These are phyloP conservation scores for Bubo scandiacus DNA, from an alignment of 2,113 vertebrate species.

Conservation along the genomic window DNA sequence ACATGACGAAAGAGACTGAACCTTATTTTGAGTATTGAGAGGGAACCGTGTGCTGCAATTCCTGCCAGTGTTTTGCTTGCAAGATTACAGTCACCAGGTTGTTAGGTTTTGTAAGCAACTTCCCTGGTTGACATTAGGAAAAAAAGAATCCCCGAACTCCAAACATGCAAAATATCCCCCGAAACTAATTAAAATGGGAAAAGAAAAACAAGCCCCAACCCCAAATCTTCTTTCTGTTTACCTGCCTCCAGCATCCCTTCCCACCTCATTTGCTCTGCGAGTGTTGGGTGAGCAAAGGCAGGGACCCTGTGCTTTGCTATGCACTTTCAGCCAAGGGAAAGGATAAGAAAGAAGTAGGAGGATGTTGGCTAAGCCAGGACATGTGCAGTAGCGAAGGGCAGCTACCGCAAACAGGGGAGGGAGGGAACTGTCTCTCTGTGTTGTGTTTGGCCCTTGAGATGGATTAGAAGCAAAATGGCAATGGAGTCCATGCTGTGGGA, in stretches of 20 bases:
- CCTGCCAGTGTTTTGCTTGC: background rate
- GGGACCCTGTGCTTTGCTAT: background rate
- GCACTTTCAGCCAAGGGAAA: background rate
- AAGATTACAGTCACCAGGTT: background rate
- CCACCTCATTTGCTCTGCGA: background rate
- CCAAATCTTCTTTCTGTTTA: background rate
- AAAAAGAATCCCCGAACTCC: background rate
- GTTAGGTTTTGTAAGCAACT: background rate
- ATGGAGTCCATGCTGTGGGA: background rate
- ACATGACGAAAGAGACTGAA: background rate
- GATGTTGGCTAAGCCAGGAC: accelerated
- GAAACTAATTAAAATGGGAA: background rate
- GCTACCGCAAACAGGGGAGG: background rate
- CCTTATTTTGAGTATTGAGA: background rate
- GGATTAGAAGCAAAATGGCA: background rate
- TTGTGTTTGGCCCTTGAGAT: background rate
- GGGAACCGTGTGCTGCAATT: background rate
- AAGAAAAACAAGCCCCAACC: background rate
- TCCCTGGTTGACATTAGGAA: background rate
- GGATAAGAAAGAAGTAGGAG: background rate
- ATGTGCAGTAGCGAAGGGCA: background rate
- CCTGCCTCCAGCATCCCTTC: background rate
- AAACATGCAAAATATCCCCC: background rate
- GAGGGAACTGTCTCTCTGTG: background rate
- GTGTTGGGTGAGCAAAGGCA: background rate